These are phyloP conservation scores for Coracopsis vasa DNA, from an alignment of 2,113 vertebrate genomes.

Conservation along the genomic window DNA sequence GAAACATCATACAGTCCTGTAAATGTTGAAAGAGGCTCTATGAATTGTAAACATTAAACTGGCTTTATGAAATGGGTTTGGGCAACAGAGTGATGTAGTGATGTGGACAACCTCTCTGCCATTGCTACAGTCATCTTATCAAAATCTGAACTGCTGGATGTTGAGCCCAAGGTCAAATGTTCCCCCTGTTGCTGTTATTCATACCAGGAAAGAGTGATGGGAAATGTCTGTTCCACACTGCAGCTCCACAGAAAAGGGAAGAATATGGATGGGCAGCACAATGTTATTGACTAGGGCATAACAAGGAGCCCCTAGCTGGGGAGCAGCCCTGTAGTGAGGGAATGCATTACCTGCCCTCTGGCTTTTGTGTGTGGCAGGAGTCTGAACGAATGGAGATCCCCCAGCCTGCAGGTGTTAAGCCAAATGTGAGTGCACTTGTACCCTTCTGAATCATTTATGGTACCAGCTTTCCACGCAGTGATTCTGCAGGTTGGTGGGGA, in stretches of 20 bases:
- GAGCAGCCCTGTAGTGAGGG: rapidly evolving
- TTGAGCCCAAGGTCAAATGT: not conserved
- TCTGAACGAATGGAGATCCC: not conserved
- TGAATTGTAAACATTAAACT: rapidly evolving
- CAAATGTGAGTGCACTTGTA: not conserved
- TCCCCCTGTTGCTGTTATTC: not conserved
- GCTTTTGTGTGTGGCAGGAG: rapidly evolving
- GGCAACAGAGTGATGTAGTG: not conserved
- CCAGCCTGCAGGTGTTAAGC: not conserved
- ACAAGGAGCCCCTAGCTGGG: not conserved
- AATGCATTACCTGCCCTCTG: rapidly evolving
- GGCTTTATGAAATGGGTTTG: not conserved
- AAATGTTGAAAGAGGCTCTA: not conserved
- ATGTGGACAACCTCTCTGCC: not conserved
- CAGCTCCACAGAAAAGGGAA: rapidly evolving
- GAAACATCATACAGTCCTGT: rapidly evolving
- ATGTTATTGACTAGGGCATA: rapidly evolving
- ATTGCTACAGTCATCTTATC: rapidly evolving
- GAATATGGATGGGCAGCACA: rapidly evolving
- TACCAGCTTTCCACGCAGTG: rapidly evolving
- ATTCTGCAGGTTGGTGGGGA: not conserved
- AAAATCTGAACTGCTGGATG: no score
- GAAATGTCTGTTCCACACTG: not conserved
- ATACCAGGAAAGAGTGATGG: rapidly evolving
- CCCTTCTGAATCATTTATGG: rapidly evolving